Percentiles rank a stretch among this genome's conserved stretches.
phyloP scores from a whole-genome alignment of 2,113 vertebrate species.

The Rhynchopsitta pachyrhyncha region DNA sequence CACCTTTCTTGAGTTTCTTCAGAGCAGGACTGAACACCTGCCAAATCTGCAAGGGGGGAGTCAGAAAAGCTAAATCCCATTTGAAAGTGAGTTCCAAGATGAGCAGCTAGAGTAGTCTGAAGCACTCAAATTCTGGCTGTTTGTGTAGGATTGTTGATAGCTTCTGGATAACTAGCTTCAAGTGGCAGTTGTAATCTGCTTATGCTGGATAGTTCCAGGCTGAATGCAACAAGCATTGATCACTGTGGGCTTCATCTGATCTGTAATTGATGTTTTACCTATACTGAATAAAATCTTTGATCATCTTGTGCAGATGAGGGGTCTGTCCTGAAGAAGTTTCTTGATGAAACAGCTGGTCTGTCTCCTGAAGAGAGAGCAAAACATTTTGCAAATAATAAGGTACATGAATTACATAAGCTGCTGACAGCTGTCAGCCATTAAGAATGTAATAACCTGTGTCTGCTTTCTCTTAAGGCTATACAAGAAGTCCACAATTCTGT shows the following conservation, averaged over 20 bases:
- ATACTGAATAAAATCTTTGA: background rate
- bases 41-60: background rate
- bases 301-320: slow-evolving; percentile 72
- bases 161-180: background rate
- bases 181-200: background rate
- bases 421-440: background rate
- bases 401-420: slow-evolving; percentile 29
- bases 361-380: slow-evolving; percentile 90
- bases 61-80: background rate
- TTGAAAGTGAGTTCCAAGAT: background rate
- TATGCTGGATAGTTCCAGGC: background rate
- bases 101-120: background rate
- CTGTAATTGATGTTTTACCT: background rate
- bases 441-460: background rate
- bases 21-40: background rate
- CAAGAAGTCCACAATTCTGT: slow-evolving; percentile 86
- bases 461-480: slow-evolving; percentile 80
- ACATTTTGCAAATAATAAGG: slow-evolving; percentile 89
- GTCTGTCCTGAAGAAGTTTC: slow-evolving; percentile 90
- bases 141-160: background rate
- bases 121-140: background rate
- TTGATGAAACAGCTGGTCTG: slow-evolving; percentile 85
- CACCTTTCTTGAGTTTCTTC: background rate
- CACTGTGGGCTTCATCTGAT: background rate
- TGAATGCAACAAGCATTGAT: background rate